Base-by-base conservation (phyloP, 2,113 vertebrate genomes). In the Holacanthus passer region DNA sequence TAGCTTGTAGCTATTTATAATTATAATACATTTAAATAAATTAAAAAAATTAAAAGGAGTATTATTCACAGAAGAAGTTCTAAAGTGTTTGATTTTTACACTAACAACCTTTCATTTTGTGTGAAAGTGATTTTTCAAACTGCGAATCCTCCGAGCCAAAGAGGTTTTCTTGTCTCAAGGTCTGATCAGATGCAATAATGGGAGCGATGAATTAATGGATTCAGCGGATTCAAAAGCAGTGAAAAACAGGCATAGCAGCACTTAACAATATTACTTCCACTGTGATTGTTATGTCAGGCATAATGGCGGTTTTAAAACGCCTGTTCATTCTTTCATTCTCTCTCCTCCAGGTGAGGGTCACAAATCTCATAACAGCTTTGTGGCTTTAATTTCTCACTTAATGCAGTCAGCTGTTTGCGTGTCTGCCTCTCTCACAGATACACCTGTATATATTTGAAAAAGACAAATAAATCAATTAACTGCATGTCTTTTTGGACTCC, bases 261-360 rank as follows among this genome's bases (percentile, higher is more conserved):
- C 88, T 89, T 86, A 68, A 71, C 41, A 17, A 56, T 81, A 79
- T 86, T 81, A 81, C 72, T 79, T 80, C 14, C 8, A 4, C 35
- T 53, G 37, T 56, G 67, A 75, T 55, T 83, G 75, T 37, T 37
- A 37, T 37, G 35, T 37, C 50, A 58, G 77, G 35, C 27, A 63
- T 69, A 73, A 73, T 73, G 55, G 66, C 3, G 1, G 16, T 67
- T 88, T 86, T 50, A 20, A 68, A 79, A 77, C 32, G 24, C 10
- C 32, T 24, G 2, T 75, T 60, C 22, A 41, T 76, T 76, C 7
- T 29, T 22, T 53, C 5, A 41, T 35, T 77, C 2, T 32, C 55
- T 4, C 11, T 41, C 22, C 48, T 71, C 41, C 39, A 6, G 2
- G 11, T 1, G 1, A 35, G n/a, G 48, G 43, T 73, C 22, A 6